Percentiles rank a stretch among this genome's conserved stretches.
Conservation (phyloP, 2,888 invertebrate genomes). For the Neoaliturus tenellus region DNA sequence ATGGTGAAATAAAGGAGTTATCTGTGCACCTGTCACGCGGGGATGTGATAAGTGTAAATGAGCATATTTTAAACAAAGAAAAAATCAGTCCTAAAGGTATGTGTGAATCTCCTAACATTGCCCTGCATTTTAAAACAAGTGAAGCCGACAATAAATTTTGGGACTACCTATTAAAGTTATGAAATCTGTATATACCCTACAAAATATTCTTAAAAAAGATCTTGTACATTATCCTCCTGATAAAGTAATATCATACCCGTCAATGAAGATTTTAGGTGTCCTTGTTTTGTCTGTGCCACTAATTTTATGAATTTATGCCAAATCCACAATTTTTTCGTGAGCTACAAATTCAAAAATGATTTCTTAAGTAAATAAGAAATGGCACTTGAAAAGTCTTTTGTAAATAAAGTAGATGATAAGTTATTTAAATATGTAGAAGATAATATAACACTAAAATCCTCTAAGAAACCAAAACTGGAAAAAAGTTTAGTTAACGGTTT, state of each 20-base stretch:
- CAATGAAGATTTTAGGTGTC: neutral
- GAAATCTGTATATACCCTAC: neutral
- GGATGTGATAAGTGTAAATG: neutral
- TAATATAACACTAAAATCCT: neutral
- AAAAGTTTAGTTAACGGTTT: neutral
- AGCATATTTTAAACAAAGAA: neutral
- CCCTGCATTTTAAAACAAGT: neutral
- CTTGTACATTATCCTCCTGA: neutral
- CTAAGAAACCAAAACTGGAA: neutral
- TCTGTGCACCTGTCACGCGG: neutral
- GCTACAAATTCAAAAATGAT: neutral
- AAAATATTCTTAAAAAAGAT: constrained; percentile 1
- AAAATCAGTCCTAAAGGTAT: neutral
- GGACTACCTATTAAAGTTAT: neutral
- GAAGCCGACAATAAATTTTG: neutral
- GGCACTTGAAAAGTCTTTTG: neutral
- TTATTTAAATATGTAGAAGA: constrained; percentile 11
- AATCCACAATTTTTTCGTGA: neutral
- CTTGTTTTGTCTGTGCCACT: neutral
- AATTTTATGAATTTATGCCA: neutral
- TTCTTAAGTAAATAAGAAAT: neutral
- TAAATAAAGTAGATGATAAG: neutral
- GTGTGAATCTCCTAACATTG: neutral
- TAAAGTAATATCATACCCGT: neutral
- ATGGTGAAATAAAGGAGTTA: neutral